phyloP scores from a whole-genome alignment of 2,797 vertebrate genomes.

The Borostomias antarcticus region DNA sequence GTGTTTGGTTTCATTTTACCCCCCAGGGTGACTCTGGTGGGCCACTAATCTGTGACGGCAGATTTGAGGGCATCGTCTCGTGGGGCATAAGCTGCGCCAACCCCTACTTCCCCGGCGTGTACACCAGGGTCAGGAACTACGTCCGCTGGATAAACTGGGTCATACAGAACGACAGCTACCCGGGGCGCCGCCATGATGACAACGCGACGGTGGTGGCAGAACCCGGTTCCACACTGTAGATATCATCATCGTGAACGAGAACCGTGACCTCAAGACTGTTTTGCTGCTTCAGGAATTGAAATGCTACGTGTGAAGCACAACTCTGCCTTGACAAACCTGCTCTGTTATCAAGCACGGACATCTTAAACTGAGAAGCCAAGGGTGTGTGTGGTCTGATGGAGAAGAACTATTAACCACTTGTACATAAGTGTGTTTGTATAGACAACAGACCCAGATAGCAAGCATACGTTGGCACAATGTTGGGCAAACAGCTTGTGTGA shows the following conservation, averaged over 20 bases:
- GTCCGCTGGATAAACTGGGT: conserved; percentile 69
- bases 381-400: not conserved
- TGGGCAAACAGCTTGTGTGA: too few relatives aligned
- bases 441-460: too few relatives aligned
- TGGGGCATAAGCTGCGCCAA: conserved; percentile 80
- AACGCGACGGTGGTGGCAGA: conserved; percentile 20
- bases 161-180: conserved; percentile 41
- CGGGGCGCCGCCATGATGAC: not conserved
- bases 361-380: not conserved
- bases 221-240: too few relatives aligned
- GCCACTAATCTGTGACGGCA: conserved; percentile 74
- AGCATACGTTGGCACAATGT: too few relatives aligned
- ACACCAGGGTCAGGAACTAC: conserved; percentile 78
- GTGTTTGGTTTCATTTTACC: conserved; percentile 10
- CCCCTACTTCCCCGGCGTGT: conserved; percentile 76
- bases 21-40: conserved; percentile 82
- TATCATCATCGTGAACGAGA: too few relatives aligned
- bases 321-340: too few relatives aligned
- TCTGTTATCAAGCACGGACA: not conserved
- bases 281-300: too few relatives aligned
- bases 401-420: not conserved
- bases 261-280: too few relatives aligned
- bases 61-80: conserved; percentile 79
- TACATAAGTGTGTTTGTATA: too few relatives aligned
- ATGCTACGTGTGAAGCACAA: too few relatives aligned